Conservation (phyloP, 37 sponge, comb jelly and placozoan species). For the Hormiphora californensis region DNA sequence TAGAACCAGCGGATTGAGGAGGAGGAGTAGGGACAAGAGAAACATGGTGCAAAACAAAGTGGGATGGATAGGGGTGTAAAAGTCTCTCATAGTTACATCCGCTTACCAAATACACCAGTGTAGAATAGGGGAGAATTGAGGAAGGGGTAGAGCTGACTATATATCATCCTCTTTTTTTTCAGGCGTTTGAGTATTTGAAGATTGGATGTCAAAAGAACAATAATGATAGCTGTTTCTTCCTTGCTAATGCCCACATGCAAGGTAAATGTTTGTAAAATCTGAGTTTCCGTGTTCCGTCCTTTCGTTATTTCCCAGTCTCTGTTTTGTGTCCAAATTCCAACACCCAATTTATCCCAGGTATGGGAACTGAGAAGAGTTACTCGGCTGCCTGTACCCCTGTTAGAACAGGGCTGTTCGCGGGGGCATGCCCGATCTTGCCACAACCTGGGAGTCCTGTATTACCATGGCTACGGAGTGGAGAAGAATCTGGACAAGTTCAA, state of each 20-base stretch:
- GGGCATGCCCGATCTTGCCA: constrained; percentile 35
- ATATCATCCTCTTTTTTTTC: neutral
- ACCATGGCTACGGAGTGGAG: constrained; percentile 40
- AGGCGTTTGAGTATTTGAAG: constrained; percentile 44
- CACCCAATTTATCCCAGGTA: neutral
- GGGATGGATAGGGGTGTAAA: no score
- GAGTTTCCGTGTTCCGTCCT: neutral
- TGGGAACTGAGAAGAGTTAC: constrained; percentile 33
- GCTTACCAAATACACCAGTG: no score
- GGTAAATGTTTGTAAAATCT: neutral
- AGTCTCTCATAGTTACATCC: no score
- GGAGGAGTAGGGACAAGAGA: neutral
- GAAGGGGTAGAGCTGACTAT: no score
- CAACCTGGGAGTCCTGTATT: constrained; percentile 31
- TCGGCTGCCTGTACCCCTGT: constrained; percentile 6
- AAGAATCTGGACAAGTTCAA: constrained; percentile 51
- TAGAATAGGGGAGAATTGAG: no score
- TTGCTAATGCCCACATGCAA: constrained; percentile 15
- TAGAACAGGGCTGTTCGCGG: neutral
- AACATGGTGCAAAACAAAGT: no score
- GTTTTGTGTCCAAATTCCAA: neutral
- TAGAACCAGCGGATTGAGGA: neutral
- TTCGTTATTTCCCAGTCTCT: neutral
- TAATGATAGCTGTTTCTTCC: constrained; percentile 16
- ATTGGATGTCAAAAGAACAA: constrained; percentile 37